Base-by-base conservation (phyloP, 1,140 invertebrate species). In the Amyelois transitella region DNA sequence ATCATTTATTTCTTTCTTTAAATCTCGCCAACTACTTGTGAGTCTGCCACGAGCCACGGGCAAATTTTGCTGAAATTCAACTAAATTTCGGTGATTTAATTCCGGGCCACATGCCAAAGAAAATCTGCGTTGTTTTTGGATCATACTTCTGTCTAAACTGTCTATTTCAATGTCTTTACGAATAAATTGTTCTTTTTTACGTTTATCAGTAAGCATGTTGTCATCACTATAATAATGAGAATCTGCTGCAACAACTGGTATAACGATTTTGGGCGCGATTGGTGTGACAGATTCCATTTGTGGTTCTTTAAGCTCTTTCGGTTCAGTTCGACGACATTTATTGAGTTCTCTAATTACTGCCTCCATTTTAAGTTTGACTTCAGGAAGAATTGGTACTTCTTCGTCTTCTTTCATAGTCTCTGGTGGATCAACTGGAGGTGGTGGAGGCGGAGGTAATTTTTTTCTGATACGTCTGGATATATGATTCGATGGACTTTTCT, bases 91-190 rank as follows among this genome's bases (percentile, higher is more conserved):
- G 19, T 64, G 56, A 43, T 53, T 59, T n/a, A 75, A 18, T 58
- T 81, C 78, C 18, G 82, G 73, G 14, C 70, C 73, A 60, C 77
- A 81, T 32, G 81, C 85, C 24, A 88, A 67, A 6, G 83, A 86
- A 63, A 77, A 88, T 69, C 85, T 69, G 51, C 85, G 71, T 44
- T 66, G 70, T 60, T 71, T 86, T 1, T 75, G 54, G 17, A 38
- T 38, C 47, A 90, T 88, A 45, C 56, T 77, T 58, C 92, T 90
- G 72, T 96, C 94, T 52, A 95, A 86, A 75, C 94, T 96, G 60
- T 95, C 94, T 6, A 92, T 91, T 57, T 96, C 93, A 62, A 75
- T 67, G 20, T 75, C 73, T 51, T 56, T 62, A 17, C 64, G 56
- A 21, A 58, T 10, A 45, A 62, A 60, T 12, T 61, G 48, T 22